These are phyloP conservation scores for Epiblema foenella DNA, from an alignment of 2,888 invertebrate species.

Conservation along the genomic window DNA sequence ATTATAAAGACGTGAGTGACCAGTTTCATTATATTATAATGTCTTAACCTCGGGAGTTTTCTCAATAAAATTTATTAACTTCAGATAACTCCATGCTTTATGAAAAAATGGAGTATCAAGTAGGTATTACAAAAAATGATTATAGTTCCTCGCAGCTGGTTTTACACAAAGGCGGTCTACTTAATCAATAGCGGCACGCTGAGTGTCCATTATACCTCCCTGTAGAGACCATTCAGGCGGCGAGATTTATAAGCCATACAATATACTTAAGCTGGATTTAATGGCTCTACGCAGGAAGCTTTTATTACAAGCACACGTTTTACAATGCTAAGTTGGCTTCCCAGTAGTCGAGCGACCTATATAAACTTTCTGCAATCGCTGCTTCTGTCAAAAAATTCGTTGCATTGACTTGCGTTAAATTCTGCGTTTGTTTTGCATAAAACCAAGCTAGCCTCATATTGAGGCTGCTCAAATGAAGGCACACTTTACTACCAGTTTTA, in stretches of 20 bases:
- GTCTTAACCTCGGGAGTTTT: neutral
- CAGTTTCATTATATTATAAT: no score
- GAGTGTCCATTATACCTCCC: slow-evolving; percentile 48
- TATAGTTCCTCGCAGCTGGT: slow-evolving; percentile 46
- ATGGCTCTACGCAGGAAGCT: slow-evolving; percentile 13
- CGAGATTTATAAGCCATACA: slow-evolving; percentile 39
- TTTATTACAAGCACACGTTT: slow-evolving; percentile 23
- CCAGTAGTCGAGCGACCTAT: neutral
- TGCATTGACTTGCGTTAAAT: neutral
- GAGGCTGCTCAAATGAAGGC: slow-evolving; percentile 1
- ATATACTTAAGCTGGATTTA: slow-evolving; percentile 38
- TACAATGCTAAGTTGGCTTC: neutral
- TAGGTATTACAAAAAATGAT: slow-evolving; percentile 20
- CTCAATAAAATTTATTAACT: neutral
- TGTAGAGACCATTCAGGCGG: slow-evolving; percentile 34
- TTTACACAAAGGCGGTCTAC: slow-evolving; percentile 55
- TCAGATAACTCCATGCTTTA: neutral
- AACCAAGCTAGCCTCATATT: neutral
- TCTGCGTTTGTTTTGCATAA: neutral
- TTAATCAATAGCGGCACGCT: slow-evolving; percentile 58
- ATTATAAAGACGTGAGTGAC: no score
- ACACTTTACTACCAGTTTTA: slow-evolving; percentile 17
- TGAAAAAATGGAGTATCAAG: neutral
- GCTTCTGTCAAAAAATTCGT: neutral
- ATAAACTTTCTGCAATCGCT: neutral